Evolutionary conservation across 2,888 invertebrate species (phyloP), one percentile per base, ranked within the genome.

Genomic region (Tridacna gigas): DNA sequence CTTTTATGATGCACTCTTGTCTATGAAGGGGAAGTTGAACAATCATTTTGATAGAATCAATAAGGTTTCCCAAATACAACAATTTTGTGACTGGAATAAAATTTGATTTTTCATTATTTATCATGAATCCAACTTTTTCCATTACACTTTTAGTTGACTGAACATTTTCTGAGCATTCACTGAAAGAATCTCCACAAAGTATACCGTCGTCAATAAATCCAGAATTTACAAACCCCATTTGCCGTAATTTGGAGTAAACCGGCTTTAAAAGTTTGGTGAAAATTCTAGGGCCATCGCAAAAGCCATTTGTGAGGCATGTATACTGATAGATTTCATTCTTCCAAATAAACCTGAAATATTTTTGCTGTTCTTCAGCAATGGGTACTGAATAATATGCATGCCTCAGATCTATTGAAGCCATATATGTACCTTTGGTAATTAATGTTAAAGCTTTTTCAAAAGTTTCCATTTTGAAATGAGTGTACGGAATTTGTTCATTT

Each of bases 201-300:
- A 61, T 61, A 28, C 78, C 77, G 60, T 87, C 88, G 77, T 88
- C 84, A 74, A 88, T 88, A 65, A 82, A 88, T 9, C 76, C 75
- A 15, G 80, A 77, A 47, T 74, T 82, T 7, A 80, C 74, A 75
- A 65, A 67, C 0, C 77, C 77, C 0, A 37, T 37, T 48, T 61
- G 51, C 28, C 88, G 66, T n/a, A 88, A 63, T 22, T 67, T 56
- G 28, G 86, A 77, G 74, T 77, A 80, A 20, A 88, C 77, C 15
- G 86, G 84, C 26, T 82, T 86, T 26, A 88, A n/a, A 12, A 86
- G 20, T 63, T 88, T 88, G 20, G 86, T 88, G 60, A 86, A 84
- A 0, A 79, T 7, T 45, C 77, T 60, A 7, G 84, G 88, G 15
- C 80, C 82, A 22, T 75, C 75, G 22, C 67, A 45, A 7, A 84